Percentiles rank a stretch among this genome's conserved stretches.
Evolutionary conservation across 1,140 invertebrate genomes (phyloP).

Genomic region (Bombyx mori): ASM3026992v2 NC_085123.1:3941001-3941500

Average conservation of each 20-base stretch:
- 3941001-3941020: conserved; percentile 91
- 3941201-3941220: not conserved
- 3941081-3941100: conserved; percentile 28
- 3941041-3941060: conserved; percentile 82
- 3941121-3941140: not conserved
- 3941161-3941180: not conserved
- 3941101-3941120: not conserved
- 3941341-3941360: conserved; percentile 1
- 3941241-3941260: not conserved
- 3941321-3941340: not conserved
- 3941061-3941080: conserved; percentile 60
- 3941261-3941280: not conserved
- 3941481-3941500: too few relatives aligned
- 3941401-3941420: not conserved
- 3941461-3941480: too few relatives aligned
- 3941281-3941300: too few relatives aligned
- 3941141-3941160: not conserved
- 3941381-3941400: not conserved
- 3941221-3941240: conserved; percentile 5
- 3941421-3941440: conserved; percentile 1
- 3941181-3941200: conserved; percentile 3
- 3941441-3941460: too few relatives aligned
- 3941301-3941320: not conserved
- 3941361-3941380: conserved; percentile 1
- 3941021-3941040: conserved; percentile 94